phyloP scores from a whole-genome alignment of 2,113 vertebrate genomes.

The Poeciliopsis retropinna region DNA sequence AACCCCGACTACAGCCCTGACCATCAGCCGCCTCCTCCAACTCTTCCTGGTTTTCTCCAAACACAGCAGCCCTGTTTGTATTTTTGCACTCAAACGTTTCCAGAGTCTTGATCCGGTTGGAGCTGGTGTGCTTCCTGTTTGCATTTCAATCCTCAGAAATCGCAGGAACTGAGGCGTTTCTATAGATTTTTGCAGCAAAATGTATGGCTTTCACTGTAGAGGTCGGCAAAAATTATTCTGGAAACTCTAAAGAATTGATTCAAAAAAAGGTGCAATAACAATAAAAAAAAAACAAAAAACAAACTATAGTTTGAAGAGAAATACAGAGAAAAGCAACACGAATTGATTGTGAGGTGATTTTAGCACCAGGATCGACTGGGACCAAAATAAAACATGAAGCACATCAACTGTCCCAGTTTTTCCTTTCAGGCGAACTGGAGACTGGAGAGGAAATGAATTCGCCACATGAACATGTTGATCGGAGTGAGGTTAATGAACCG shows the following conservation, averaged over 20 bases:
- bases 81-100: slow-evolving; percentile 34
- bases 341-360: slow-evolving; percentile 2
- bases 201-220: slow-evolving; percentile 1
- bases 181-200: neutral
- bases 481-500: slow-evolving; percentile 33
- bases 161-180: neutral
- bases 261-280: too few relatives aligned
- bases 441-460: slow-evolving; percentile 28
- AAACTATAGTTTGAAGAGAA: too few relatives aligned
- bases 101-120: slow-evolving; percentile 31
- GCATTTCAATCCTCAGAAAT: slow-evolving; percentile 25
- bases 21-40: slow-evolving; percentile 22
- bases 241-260: neutral
- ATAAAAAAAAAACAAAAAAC: too few relatives aligned
- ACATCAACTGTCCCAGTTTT: slow-evolving; percentile 34
- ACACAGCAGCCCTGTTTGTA: slow-evolving; percentile 25
- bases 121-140: slow-evolving; percentile 49
- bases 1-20: slow-evolving; percentile 63
- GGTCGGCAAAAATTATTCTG: neutral
- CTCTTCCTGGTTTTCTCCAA: slow-evolving; percentile 2
- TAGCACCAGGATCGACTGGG: slow-evolving; percentile 5
- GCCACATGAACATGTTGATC: slow-evolving; percentile 32
- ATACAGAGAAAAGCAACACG: too few relatives aligned
- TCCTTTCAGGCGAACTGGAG: slow-evolving; percentile 41
- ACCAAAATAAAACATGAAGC: slow-evolving; percentile 59